Evolutionary conservation across 2,888 invertebrate genomes (phyloP).

Genomic region (Alcis repandata): DNA sequence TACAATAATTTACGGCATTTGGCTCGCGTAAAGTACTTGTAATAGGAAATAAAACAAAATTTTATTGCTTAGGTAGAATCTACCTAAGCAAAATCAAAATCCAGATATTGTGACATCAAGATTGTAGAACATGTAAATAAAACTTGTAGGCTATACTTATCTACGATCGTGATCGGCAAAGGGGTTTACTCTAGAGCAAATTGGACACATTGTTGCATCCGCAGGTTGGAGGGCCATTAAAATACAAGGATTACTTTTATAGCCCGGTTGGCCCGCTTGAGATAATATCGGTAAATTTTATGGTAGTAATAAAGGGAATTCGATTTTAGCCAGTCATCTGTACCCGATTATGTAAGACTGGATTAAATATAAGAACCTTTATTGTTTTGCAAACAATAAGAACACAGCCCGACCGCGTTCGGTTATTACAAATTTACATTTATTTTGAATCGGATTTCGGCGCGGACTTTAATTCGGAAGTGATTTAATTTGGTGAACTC

Average conservation of each 20-base stretch:
- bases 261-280: slow-evolving; percentile 79
- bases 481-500: slow-evolving; percentile 76
- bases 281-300: slow-evolving; percentile 85
- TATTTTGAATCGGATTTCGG: slow-evolving; percentile 34
- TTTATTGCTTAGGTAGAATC: too few relatives aligned
- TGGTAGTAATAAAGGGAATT: slow-evolving; percentile 83
- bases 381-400: slow-evolving; percentile 53
- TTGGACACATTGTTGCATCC: slow-evolving; percentile 80
- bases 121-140: slow-evolving; percentile 53
- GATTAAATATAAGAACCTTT: slow-evolving; percentile 59
- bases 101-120: too few relatives aligned
- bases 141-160: slow-evolving; percentile 51
- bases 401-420: slow-evolving; percentile 30
- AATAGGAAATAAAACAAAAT: background rate
- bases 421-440: slow-evolving; percentile 48
- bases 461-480: slow-evolving; percentile 57
- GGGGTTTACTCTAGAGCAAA: slow-evolving; percentile 61
- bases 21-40: background rate
- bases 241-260: slow-evolving; percentile 85
- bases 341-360: slow-evolving; percentile 75
- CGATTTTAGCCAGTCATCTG: slow-evolving; percentile 83
- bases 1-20: slow-evolving; percentile 57
- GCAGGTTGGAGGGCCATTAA: slow-evolving; percentile 82
- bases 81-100: too few relatives aligned
- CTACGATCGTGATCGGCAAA: slow-evolving; percentile 55